A percentile compares a stretch with the other conserved stretches of the same genome.
These are phyloP conservation scores for Stenchaetothrips biformis DNA, from an alignment of 2,888 invertebrate species.

Conservation along the genomic window DNA sequence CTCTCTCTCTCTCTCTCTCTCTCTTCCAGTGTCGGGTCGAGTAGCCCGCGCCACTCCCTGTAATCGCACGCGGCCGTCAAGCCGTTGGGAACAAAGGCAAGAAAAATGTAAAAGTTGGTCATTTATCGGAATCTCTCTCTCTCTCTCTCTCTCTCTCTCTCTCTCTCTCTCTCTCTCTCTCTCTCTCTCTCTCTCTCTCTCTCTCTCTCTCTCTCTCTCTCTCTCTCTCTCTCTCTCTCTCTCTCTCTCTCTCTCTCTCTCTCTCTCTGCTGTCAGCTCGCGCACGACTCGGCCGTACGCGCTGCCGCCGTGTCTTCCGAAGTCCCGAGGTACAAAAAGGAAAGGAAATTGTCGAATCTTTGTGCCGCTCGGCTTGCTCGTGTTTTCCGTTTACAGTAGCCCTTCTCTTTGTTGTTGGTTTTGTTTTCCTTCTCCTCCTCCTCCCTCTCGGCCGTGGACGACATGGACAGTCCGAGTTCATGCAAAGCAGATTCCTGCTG, in stretches of 20 bases:
- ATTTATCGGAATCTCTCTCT: not conserved
- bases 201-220: conserved; percentile 4
- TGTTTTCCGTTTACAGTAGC: no score
- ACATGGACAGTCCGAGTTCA: no score
- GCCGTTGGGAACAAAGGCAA: not conserved
- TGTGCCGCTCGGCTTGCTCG: no score
- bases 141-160: not conserved
- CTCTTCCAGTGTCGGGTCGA: not conserved
- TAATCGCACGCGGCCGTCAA: not conserved
- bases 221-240: conserved; percentile 8
- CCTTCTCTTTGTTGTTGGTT: no score
- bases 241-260: not conserved
- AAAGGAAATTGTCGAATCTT: no score
- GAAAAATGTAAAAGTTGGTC: not conserved
- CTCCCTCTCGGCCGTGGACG: no score
- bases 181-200: not conserved
- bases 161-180: not conserved
- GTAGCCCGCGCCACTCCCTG: not conserved
- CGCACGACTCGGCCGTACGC: no score
- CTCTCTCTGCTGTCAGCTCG: not conserved
- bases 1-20: not conserved
- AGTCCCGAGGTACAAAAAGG: no score
- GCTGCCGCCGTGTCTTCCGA: no score
- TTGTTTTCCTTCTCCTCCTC: no score
- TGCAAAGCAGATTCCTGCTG: no score